Conservation (phyloP, 37 sponge, comb jelly and placozoan species). For the Agelas oroides region DNA sequence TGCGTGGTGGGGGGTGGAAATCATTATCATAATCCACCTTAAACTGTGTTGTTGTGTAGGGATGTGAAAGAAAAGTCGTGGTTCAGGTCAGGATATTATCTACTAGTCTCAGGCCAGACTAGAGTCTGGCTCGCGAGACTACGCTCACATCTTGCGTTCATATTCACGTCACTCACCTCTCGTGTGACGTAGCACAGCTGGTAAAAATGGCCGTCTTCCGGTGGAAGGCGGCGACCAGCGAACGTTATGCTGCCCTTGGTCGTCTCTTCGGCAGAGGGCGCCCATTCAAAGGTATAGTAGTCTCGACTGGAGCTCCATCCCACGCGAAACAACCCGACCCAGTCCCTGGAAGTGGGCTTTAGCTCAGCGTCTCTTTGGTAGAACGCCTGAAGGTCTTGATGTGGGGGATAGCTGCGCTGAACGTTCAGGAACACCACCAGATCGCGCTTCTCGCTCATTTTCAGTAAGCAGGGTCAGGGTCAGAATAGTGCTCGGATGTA, state of each 20-base stretch:
- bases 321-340: slow-evolving; percentile 86
- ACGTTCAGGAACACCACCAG: slow-evolving; percentile 29
- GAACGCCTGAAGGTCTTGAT: slow-evolving; percentile 9
- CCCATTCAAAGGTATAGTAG: slow-evolving; percentile 94
- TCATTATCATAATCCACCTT: no score
- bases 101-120: no score
- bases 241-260: slow-evolving; percentile 46
- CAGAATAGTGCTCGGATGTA: no score
- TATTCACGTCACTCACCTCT: background rate
- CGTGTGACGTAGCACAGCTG: slow-evolving; percentile 74
- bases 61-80: no score
- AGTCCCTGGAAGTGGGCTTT: slow-evolving; percentile 59
- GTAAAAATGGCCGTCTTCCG: slow-evolving; percentile 74
- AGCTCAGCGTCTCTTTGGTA: slow-evolving; percentile 21
- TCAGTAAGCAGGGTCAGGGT: no score
- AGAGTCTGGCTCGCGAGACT: no score
- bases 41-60: no score
- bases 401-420: slow-evolving; percentile 48
- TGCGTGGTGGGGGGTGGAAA: no score
- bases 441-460: background rate
- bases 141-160: no score
- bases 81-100: no score
- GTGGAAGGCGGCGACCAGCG: slow-evolving; percentile 67
- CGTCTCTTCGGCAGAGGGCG: background rate
- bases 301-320: slow-evolving; percentile 83